Evolutionary conservation across 1,140 invertebrate species (phyloP).

Genomic region (Pseudoatta argentina): DNA sequence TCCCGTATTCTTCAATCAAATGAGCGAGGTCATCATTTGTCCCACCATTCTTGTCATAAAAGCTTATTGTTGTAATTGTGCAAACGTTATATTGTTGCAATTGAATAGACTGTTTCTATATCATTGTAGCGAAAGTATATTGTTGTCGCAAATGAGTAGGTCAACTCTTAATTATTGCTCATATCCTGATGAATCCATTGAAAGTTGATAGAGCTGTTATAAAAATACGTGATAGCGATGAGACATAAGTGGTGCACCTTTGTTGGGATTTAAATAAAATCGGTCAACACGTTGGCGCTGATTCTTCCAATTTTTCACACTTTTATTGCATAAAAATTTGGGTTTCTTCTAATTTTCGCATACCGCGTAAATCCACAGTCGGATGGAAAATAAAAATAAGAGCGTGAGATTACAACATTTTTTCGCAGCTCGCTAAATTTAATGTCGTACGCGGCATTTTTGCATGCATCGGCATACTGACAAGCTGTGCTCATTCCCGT

Average conservation of each 20-base stretch:
- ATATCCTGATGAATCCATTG: background rate
- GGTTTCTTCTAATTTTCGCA: background rate
- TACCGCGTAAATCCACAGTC: background rate
- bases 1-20: constrained; percentile 39
- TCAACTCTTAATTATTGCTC: background rate
- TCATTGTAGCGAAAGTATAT: constrained; percentile 37
- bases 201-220: background rate
- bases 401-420: background rate
- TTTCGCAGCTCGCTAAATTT: constrained; percentile 28
- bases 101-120: background rate
- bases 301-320: background rate
- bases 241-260: background rate
- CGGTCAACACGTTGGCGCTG: background rate
- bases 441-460: constrained; percentile 1
- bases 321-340: constrained; percentile 18
- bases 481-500: background rate
- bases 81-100: constrained; percentile 29
- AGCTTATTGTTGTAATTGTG: constrained; percentile 47
- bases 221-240: background rate
- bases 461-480: constrained; percentile 1
- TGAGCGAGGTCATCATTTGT: constrained; percentile 8
- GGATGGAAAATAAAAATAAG: background rate
- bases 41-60: constrained; percentile 21
- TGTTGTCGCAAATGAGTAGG: background rate
- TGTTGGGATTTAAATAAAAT: background rate